These are phyloP conservation scores for Apodemia mormo DNA, from an alignment of 2,888 invertebrate species.

Conservation along the genomic window DNA sequence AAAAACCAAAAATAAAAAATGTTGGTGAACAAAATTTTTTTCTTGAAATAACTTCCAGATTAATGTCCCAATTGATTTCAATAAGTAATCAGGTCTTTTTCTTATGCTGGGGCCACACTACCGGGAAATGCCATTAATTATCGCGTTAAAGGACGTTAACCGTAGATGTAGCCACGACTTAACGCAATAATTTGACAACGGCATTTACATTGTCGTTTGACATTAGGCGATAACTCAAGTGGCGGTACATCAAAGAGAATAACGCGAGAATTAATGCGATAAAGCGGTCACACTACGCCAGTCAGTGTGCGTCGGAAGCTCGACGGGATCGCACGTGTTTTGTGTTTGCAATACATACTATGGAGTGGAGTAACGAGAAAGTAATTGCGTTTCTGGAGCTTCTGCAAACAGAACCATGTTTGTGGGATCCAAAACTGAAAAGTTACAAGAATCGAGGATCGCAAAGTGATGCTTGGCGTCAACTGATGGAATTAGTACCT, in stretches of 20 bases:
- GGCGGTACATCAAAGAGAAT: too few species aligned
- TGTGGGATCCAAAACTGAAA: slow-evolving; percentile 28
- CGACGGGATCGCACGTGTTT: slow-evolving; percentile 20
- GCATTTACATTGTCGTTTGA: too few species aligned
- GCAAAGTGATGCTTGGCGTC: slow-evolving; percentile 29
- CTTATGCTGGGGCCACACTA: too few species aligned
- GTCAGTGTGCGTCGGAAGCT: slow-evolving; percentile 26
- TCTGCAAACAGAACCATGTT: slow-evolving; percentile 28
- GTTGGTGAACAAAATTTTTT: too few species aligned
- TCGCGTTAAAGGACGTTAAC: neutral
- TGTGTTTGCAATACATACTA: slow-evolving; percentile 16
- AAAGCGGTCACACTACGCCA: slow-evolving; percentile 6
- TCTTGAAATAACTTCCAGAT: too few species aligned
- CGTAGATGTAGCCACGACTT: neutral
- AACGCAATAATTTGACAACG: too few species aligned
- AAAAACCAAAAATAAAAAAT: too few species aligned
- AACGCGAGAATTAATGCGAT: too few species aligned
- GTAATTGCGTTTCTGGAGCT: slow-evolving; percentile 24
- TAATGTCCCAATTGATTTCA: too few species aligned
- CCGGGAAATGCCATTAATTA: neutral
- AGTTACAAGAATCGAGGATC: slow-evolving; percentile 24
- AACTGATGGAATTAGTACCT: slow-evolving; percentile 19
- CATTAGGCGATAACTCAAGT: too few species aligned
- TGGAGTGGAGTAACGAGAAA: slow-evolving; percentile 26
- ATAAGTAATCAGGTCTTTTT: too few species aligned